Conservation (phyloP, 2,888 invertebrate genomes). For the Pammene fasciana region DNA sequence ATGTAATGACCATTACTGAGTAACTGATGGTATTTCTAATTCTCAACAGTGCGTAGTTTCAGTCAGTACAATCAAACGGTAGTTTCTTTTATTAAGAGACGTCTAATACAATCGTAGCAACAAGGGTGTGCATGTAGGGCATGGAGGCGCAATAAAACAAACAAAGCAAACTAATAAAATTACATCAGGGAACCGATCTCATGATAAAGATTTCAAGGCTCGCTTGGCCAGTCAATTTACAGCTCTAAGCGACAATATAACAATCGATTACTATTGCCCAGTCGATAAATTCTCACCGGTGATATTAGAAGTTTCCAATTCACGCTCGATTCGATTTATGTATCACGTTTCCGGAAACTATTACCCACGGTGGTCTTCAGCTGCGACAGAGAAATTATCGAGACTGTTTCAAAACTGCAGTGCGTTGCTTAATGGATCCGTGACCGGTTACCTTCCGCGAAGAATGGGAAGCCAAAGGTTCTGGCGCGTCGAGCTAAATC, state of each 20-base stretch:
- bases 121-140: background rate
- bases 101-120: background rate
- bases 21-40: background rate
- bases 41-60: background rate
- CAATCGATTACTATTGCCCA: conserved; percentile 65
- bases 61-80: background rate
- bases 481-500: conserved; percentile 36
- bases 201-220: conserved; percentile 46
- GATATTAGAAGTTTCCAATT: conserved; percentile 61
- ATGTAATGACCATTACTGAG: background rate
- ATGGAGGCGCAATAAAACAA: conserved; percentile 16
- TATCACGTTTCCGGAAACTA: conserved; percentile 68
- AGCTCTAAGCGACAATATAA: conserved; percentile 60
- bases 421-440: conserved; percentile 57
- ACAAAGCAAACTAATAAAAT: conserved; percentile 27
- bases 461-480: conserved; percentile 49
- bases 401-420: conserved; percentile 59
- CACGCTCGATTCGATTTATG: conserved; percentile 67
- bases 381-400: conserved; percentile 65
- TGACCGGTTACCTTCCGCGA: conserved; percentile 66
- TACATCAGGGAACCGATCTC: conserved; percentile 17
- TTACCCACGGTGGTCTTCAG: conserved; percentile 57
- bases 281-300: conserved; percentile 60
- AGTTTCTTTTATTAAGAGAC: background rate
- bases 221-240: conserved; percentile 58